Base-by-base conservation (phyloP, 2,888 invertebrate species). In the Bedellia somnulentella region DNA sequence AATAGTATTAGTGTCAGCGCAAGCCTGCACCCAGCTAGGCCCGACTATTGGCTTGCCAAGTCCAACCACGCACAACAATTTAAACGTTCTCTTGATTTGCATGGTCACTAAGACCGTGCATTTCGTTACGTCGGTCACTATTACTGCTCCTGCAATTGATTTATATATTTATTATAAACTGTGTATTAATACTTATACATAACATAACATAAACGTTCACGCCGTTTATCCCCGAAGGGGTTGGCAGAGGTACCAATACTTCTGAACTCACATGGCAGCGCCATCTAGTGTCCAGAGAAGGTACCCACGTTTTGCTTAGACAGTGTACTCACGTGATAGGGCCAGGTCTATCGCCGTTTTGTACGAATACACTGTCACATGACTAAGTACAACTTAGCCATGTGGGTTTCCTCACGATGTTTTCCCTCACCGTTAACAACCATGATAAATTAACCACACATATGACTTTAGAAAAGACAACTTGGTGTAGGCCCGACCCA, bases 31-130 rank as follows among this genome's bases (percentile, higher is more conserved):
- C 75, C 75, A 73, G 27, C 29, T 29, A 0, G 57, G 56, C 0
- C 71, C 73, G 0, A 83, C 82, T 21, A 85, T 79, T 1, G 83
- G 83, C 46, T 71, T 67, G 25, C 80, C 81, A 24, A 77, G 64
- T 1, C 81, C 82, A 28, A 83, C 61, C 0, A 81, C 82, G 15
- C 79, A 67, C 11, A 84, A 50, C 38, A 83, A 46, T 52, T 84
- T 84, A 43, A 75, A 78, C 0, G 83, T 81, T 3, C 83, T 60
- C 47, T 70, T 77, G 4, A 82, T 61, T 25, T 62, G 57, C 39
- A 70, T 52, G 10, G 82, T 81, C 31, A 83, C 54, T 24, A 84
- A 49, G 15, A 83, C 73, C 0, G 56, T 54, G 36, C 70, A 66
- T n/a, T 67, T 58, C 37, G 55, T 52, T 8, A 75, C 62, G 15